Evolutionary conservation across 2,888 invertebrate genomes (phyloP), one percentile per base, ranked within the genome.

Genomic region (Melangyna quadrimaculata): DNA sequence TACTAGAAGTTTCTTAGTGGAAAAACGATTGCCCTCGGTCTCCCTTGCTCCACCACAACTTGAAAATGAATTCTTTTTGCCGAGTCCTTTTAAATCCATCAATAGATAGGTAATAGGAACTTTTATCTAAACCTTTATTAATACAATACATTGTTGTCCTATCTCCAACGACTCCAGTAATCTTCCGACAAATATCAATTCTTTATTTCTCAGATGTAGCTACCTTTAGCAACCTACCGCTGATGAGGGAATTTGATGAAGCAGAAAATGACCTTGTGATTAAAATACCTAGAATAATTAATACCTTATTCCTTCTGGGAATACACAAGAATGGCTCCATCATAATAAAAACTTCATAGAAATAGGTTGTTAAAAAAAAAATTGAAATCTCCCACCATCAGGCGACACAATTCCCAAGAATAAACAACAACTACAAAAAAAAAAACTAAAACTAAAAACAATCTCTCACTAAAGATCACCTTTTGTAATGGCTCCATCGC

Each of bases 391-490:
- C 77, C 81, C 86, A 86, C 86, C 77, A 86, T 40, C 81, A 78
- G 86, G 86, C 86, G 86, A 86, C 86, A 86, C 69, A 81, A 86
- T 86, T 86, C 81, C 77, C 72, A 78, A 43, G 81, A 86, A 86
- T 70, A 78, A 80, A n/a, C n/a, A n/a, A n/a, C n/a, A n/a, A n/a
- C n/a, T n/a, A n/a, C n/a, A 48, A 37, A 17, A 22, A 63, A 32
- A 75, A 17, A 45, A 29, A 74, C 40, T 17, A 35, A 70, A 32
- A 74, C 57, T 51, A 22, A 72, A 72, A 78, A 78, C 78, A 70
- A 83, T 83, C 73, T 81, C 57, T 77, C 73, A 81, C 77, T 61
- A 61, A 53, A 75, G 63, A 73, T 77, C 86, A 81, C 86, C 81
- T 86, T 78, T 81, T 72, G 73, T 63, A 81, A 80, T 69, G 72